Evolutionary conservation across 1,140 invertebrate genomes (phyloP).

Genomic region (Copidosoma floridanum): DNA sequence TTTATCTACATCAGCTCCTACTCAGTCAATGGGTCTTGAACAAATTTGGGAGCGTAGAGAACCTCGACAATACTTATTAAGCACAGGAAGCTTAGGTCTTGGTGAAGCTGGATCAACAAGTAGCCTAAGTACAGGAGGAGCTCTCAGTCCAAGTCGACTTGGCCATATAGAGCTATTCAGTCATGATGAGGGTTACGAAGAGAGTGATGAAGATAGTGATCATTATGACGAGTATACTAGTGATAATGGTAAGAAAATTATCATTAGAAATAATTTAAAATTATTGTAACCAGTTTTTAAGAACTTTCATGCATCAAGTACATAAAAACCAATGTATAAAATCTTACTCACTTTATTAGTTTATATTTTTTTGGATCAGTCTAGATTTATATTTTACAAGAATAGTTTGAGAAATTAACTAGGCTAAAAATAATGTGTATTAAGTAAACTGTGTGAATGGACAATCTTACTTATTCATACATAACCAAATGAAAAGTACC

Average conservation of each 20-base stretch:
- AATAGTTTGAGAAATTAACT: too few relatives aligned
- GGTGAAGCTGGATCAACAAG: conserved; percentile 82
- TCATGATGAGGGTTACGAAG: conserved; percentile 75
- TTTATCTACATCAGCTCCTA: conserved; percentile 81
- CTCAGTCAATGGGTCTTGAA: conserved; percentile 70
- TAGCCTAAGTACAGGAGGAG: conserved; percentile 78
- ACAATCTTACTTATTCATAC: too few relatives aligned
- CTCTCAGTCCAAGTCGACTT: conserved; percentile 70
- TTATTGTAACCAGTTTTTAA: too few relatives aligned
- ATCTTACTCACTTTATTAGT: too few relatives aligned
- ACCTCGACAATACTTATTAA: conserved; percentile 81
- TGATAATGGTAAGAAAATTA: conserved; percentile 72
- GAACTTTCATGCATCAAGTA: too few relatives aligned
- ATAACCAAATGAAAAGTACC: too few relatives aligned
- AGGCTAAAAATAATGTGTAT: too few relatives aligned
- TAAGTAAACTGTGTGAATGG: too few relatives aligned
- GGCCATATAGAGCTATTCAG: conserved; percentile 74
- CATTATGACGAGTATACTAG: conserved; percentile 83
- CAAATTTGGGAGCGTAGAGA: conserved; percentile 82
- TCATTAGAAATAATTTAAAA: too few relatives aligned
- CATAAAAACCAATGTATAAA: too few relatives aligned
- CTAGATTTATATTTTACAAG: too few relatives aligned
- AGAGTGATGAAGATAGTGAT: conserved; percentile 76
- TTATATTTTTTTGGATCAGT: too few relatives aligned
- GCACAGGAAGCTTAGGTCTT: conserved; percentile 71